Evolutionary conservation across 2,113 vertebrate species (phyloP), one percentile per base, ranked within the genome.

Genomic region (Tamias sibiricus): DNA sequence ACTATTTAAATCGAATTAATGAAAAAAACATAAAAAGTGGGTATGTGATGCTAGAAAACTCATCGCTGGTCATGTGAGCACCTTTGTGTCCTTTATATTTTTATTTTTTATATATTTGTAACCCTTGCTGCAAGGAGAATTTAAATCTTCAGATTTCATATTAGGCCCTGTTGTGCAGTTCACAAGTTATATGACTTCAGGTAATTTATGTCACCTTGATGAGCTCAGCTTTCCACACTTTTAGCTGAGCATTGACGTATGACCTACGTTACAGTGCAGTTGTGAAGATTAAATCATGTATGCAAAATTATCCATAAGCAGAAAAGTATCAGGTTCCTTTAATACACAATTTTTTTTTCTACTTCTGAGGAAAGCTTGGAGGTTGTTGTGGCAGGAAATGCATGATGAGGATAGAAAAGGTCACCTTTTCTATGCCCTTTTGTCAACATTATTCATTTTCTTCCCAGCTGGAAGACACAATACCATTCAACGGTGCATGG

Each of bases 361-460:
- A 49, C 7, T 90, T 89, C 54, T 52, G 3, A 4, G 6, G 10
- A 79, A 83, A 66, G 24, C n/a, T 75, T 44, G 24, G 24, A 1
- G 2, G 32, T 87, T 30, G 62, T 2, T 8, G 22, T 30, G 11
- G 14, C 6, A 6, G 54, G 13, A 77, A 76, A 14, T 22, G 0
- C 14, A 20, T 40, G 35, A 47, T 28, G 76, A 6, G 35, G 20
- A 62, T 57, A 44, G 12, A 71, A 80, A 92, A 80, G 26, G 10
- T 84, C 26, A 77, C 16, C 2, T 91, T 84, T 40, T 16, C 28
- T 83, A 4, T 28, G 37, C 30, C 30, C 26, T 86, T 80, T 76
- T 87, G 22, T 87, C 42, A 57, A 19, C 20, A 47, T 90, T 90
- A 80, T 87, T 95, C 54, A 54, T 95, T 42, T 75, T 76, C 64